Evolutionary conservation across 1,140 invertebrate genomes (phyloP), one percentile per base, ranked within the genome.

Genomic region (Cherax destructor): DNA sequence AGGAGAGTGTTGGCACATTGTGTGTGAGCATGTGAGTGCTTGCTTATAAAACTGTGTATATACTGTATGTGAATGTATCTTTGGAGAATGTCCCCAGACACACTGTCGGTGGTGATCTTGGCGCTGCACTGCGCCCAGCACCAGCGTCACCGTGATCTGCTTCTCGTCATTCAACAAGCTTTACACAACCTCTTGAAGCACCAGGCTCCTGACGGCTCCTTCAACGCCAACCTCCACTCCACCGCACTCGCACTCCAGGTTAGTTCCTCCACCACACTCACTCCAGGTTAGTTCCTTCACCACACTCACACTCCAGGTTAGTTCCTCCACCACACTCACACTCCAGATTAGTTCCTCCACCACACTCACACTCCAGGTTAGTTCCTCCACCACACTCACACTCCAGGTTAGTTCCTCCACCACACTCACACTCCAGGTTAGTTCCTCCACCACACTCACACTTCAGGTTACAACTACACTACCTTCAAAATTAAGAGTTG

Each of bases 91-190:
- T 47, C 24, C 49, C 78, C 94, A 96, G 97, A 98, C 93, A 97
- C 97, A 3, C 96, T 97, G 92, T 96, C 97, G 0, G 97, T 97
- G 96, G 97, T 97, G 24, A 96, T 98, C 47, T 94, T 98, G 94
- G 97, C 97, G 0, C 94, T 98, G 84, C 96, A 97, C 83, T 98
- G 97, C 94, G 96, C 97, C n/a, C 97, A 97, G 92, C 97, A 97
- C 93, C 97, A 97, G 93, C 95, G 97, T 1, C 97, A 97, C 94
- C 95, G 97, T 56, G 97, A 97, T 93, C 94, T 98, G 52, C 96
- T 97, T 91, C 97, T 97, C 93, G 97, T 97, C 93, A 95, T 97
- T 18, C 95, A 96, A 5, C 96, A 97, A 59, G 97, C 97, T 0
- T 96, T 97, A 91, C 95, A 96, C 0, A 96, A 96, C 1, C 94